phyloP scores from a whole-genome alignment of 2,797 vertebrate species.

The Enteromius afrohamiltoni region DNA sequence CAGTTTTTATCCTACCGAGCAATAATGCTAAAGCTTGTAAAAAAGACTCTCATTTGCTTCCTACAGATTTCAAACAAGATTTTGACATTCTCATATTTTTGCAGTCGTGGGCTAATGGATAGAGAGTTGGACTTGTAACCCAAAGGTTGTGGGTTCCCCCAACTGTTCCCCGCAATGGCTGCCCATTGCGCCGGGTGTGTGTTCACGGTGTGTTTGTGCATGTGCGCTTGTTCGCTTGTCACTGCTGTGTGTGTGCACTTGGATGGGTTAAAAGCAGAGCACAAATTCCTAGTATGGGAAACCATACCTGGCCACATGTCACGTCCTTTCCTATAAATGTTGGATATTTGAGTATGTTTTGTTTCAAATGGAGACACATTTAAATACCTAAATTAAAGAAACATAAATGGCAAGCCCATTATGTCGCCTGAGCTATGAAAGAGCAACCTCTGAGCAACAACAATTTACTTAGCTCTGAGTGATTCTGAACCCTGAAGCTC shows the following conservation, averaged over 20 bases:
- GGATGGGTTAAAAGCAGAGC: too few species aligned
- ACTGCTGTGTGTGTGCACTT: too few species aligned
- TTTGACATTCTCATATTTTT: neutral
- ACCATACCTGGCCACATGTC: too few species aligned
- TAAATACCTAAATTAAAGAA: neutral
- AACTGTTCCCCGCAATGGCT: too few species aligned
- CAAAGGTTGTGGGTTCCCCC: too few species aligned
- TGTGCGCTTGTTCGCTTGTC: too few species aligned
- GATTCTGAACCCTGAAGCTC: conserved; percentile 40
- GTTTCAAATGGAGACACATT: neutral
- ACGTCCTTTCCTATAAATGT: neutral
- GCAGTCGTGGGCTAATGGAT: neutral
- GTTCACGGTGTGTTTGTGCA: too few species aligned
- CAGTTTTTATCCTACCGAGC: neutral
- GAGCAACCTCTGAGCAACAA: conserved; percentile 23
- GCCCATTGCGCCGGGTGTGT: too few species aligned
- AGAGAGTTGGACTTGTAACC: too few species aligned
- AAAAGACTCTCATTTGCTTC: neutral
- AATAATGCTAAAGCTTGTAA: neutral
- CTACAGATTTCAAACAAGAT: neutral
- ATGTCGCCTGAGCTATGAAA: conserved; percentile 20
- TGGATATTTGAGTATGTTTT: neutral
- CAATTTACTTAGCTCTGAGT: conserved; percentile 33
- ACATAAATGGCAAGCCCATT: neutral
- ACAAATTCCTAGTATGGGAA: too few species aligned